Percentiles rank a stretch among this genome's conserved stretches.
Conservation (phyloP, 1,140 invertebrate species). For the Aphelenchoides besseyi region DNA sequence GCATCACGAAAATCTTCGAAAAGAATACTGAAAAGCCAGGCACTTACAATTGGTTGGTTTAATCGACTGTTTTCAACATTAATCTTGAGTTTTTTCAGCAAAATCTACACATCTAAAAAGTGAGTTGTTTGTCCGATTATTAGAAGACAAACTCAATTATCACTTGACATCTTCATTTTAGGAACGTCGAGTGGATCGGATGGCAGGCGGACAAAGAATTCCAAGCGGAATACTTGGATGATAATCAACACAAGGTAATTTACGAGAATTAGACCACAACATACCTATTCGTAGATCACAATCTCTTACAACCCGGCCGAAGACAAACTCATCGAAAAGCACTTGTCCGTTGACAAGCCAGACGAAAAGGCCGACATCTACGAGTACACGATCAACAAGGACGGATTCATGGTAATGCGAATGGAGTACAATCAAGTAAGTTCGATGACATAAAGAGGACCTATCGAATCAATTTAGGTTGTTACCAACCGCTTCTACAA, state of each 20-base stretch:
- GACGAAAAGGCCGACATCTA: constrained; percentile 10
- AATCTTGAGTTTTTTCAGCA: constrained; percentile 27
- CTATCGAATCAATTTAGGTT: too few species aligned
- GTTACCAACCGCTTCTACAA: constrained; percentile 17
- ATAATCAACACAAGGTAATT: constrained; percentile 44
- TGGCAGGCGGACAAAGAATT: constrained; percentile 43
- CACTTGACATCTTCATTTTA: too few species aligned
- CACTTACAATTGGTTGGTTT: constrained; percentile 11
- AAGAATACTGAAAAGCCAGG: constrained; percentile 20
- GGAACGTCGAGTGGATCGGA: constrained; percentile 48
- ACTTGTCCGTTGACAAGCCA: constrained; percentile 58
- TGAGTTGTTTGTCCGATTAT: too few species aligned
- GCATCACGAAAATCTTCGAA: constrained; percentile 26
- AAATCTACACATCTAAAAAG: constrained; percentile 52
- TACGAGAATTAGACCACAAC: background rate
- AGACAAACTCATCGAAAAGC: constrained; percentile 27
- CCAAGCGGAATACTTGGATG: constrained; percentile 53
- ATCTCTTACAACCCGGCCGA: constrained; percentile 40
- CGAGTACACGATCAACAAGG: constrained; percentile 18
- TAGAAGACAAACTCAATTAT: too few species aligned
- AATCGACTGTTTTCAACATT: constrained; percentile 10
- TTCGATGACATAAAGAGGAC: background rate
- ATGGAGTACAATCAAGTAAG: background rate
- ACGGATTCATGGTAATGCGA: constrained; percentile 6
- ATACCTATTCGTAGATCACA: constrained; percentile 37